phyloP scores from a whole-genome alignment of 2,888 invertebrate genomes.

The Eupithecia vulgata region DNA sequence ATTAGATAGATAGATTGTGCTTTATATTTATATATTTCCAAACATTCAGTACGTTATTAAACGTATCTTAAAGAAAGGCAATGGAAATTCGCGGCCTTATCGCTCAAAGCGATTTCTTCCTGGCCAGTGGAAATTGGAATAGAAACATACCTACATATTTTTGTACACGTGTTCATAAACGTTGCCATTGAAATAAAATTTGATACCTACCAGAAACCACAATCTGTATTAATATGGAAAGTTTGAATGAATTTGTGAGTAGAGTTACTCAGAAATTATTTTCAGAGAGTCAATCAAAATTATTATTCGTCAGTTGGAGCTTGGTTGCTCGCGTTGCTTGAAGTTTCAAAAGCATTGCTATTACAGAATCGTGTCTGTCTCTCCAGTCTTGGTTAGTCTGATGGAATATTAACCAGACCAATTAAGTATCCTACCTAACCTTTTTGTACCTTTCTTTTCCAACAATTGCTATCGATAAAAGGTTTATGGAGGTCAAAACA shows the following conservation, averaged over 20 bases:
- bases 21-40: too few species aligned
- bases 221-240: not conserved
- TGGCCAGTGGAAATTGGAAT: too few species aligned
- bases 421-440: not conserved
- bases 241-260: too few species aligned
- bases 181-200: not conserved
- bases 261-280: conserved; percentile 33
- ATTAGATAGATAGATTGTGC: too few species aligned
- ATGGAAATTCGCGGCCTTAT: too few species aligned
- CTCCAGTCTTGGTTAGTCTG: conserved; percentile 7
- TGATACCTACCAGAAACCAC: not conserved
- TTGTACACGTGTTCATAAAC: too few species aligned
- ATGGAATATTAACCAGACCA: conserved; percentile 10
- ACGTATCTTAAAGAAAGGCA: too few species aligned
- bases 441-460: not conserved
- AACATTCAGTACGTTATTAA: too few species aligned
- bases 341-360: conserved; percentile 34
- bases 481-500: not conserved
- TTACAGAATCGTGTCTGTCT: conserved; percentile 32
- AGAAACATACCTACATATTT: too few species aligned
- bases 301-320: conserved; percentile 42
- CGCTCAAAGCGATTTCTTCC: too few species aligned
- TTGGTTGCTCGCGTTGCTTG: conserved; percentile 36
- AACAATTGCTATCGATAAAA: not conserved
- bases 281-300: conserved; percentile 39